phyloP scores from a whole-genome alignment of 2,888 invertebrate genomes.

The Dorcus hopei region DNA sequence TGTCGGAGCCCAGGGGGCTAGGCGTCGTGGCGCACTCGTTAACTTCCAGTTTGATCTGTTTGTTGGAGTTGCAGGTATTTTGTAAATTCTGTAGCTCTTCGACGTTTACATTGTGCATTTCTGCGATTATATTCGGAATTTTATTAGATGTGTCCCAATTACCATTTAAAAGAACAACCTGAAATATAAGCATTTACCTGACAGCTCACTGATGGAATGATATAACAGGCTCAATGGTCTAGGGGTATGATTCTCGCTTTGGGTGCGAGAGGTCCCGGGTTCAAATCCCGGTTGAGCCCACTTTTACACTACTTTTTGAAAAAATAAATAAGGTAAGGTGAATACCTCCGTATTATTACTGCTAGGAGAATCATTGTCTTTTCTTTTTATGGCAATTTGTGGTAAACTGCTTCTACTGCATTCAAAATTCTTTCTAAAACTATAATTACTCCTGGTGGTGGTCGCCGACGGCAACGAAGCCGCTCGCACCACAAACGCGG shows the following conservation, averaged over 20 bases:
- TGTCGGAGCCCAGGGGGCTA: constrained; percentile 45
- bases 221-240: constrained; percentile 48
- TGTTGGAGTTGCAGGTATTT: constrained; percentile 25
- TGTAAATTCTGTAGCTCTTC: constrained; percentile 39
- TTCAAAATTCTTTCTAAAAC: constrained; percentile 5
- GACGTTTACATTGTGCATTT: constrained; percentile 47
- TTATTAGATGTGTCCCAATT: constrained; percentile 47
- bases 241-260: constrained; percentile 54
- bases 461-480: constrained; percentile 4
- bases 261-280: constrained; percentile 53
- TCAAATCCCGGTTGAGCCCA: constrained; percentile 51
- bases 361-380: constrained; percentile 34
- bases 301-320: constrained; percentile 18
- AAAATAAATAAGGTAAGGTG: neutral
- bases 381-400: constrained; percentile 44
- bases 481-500: neutral
- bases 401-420: constrained; percentile 31
- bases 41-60: constrained; percentile 26
- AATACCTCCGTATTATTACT: constrained; percentile 33
- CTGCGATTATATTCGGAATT: constrained; percentile 46
- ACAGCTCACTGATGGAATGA: neutral
- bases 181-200: constrained; percentile 1
- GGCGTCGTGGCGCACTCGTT: constrained; percentile 28
- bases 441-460: constrained; percentile 1
- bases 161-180: constrained; percentile 48